Conservation (phyloP, 1,140 invertebrate species). For the Lordiphosa clarofinis region DNA sequence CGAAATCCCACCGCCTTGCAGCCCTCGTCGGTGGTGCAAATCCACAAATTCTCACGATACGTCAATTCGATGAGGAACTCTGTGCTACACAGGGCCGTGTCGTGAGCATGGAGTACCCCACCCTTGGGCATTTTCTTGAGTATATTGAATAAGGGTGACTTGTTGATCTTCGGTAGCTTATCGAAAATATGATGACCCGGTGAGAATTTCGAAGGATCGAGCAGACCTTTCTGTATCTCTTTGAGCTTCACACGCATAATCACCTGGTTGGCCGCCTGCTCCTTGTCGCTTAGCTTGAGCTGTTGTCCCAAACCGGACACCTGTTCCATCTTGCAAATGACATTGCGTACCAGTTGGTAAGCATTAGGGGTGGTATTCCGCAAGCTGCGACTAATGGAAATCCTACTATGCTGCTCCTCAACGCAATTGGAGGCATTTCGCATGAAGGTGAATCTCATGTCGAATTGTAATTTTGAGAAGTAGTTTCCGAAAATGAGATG, state of each 20-base stretch:
- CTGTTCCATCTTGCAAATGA: constrained; percentile 26
- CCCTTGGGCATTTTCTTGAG: constrained; percentile 87
- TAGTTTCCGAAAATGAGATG: constrained; percentile 11
- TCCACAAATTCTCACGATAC: constrained; percentile 53
- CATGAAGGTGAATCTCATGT: neutral
- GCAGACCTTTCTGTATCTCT: constrained; percentile 31
- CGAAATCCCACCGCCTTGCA: constrained; percentile 62
- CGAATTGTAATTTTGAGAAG: neutral
- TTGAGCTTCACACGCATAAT: constrained; percentile 30
- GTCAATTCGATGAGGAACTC: constrained; percentile 81
- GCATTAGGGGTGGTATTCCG: constrained; percentile 26
- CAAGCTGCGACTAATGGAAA: constrained; percentile 26
- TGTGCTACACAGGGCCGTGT: constrained; percentile 83
- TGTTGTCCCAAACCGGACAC: constrained; percentile 12
- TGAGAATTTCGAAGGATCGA: constrained; percentile 33
- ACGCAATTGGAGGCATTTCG: constrained; percentile 5
- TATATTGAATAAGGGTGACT: constrained; percentile 85
- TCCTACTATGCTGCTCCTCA: constrained; percentile 2
- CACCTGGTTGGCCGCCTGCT: constrained; percentile 38
- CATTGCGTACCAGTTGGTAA: constrained; percentile 21
- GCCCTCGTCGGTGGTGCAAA: constrained; percentile 41
- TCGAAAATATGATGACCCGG: constrained; percentile 83
- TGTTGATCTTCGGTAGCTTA: constrained; percentile 82
- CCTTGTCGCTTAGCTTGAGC: constrained; percentile 28
- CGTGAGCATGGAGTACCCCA: constrained; percentile 86